Percentiles rank a stretch among this genome's conserved stretches.
Evolutionary conservation across 2,888 invertebrate genomes (phyloP).

Genomic region (Phaedon cochleariae): DNA sequence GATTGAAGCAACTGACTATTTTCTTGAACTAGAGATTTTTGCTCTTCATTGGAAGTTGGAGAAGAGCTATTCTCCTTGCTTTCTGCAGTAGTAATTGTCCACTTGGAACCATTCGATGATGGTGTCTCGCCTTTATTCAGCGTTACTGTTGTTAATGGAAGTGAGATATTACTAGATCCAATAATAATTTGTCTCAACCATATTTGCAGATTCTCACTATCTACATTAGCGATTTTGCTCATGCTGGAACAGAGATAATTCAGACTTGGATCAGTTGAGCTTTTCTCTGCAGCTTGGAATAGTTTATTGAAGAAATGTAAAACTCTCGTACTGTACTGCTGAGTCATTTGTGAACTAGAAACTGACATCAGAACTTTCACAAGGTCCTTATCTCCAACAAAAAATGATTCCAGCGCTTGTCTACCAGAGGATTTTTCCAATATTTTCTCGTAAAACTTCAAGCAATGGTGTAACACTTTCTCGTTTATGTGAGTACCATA

Average conservation of each 20-base stretch:
- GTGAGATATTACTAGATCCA: conserved; percentile 55
- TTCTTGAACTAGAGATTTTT: conserved; percentile 69
- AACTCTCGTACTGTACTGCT: conserved; percentile 78
- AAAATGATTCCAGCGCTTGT: conserved; percentile 84
- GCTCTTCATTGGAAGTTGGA: conserved; percentile 58
- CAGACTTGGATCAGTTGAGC: conserved; percentile 69
- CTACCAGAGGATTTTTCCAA: conserved; percentile 84
- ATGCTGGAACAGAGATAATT: conserved; percentile 75
- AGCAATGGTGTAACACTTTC: conserved; percentile 71
- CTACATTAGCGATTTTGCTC: conserved; percentile 71
- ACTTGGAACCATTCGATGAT: conserved; percentile 36
- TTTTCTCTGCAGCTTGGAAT: conserved; percentile 71
- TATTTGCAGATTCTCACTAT: conserved; percentile 69
- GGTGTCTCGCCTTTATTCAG: conserved; percentile 57
- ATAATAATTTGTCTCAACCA: conserved; percentile 75
- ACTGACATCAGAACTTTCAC: conserved; percentile 84
- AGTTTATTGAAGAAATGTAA: conserved; percentile 83
- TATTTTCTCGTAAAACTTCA: conserved; percentile 87
- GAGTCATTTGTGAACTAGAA: conserved; percentile 75
- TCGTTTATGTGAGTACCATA: conserved; percentile 64
- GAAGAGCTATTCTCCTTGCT: conserved; percentile 32
- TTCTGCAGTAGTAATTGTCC: conserved; percentile 46
- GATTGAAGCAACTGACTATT: conserved; percentile 76
- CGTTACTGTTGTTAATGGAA: conserved; percentile 63
- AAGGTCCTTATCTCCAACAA: conserved; percentile 75